Evolutionary conservation across 2,113 vertebrate species (phyloP).

Genomic region (Notiomystis cincta): DNA sequence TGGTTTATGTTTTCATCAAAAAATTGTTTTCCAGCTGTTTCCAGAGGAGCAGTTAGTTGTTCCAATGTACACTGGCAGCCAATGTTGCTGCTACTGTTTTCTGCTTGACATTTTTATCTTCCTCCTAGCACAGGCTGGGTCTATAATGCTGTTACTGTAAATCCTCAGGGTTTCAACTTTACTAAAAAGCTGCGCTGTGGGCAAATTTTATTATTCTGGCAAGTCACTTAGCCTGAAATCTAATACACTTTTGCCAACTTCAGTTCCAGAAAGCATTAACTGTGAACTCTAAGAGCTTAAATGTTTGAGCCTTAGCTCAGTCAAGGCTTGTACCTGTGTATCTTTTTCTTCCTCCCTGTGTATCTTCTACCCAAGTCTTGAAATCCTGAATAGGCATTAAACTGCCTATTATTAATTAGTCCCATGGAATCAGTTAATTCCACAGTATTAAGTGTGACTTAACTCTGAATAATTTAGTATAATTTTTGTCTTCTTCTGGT

Average conservation of each 20-base stretch:
- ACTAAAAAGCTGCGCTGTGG: background rate
- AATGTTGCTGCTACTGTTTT: background rate
- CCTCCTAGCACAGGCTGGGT: background rate
- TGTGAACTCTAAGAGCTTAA: background rate
- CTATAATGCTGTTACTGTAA: background rate
- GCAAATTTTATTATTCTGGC: background rate
- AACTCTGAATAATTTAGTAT: background rate
- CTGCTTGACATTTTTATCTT: background rate
- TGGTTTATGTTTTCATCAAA: background rate
- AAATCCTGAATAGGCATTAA: background rate
- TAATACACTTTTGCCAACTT: background rate
- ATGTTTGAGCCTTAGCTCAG: background rate
- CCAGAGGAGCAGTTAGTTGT: background rate
- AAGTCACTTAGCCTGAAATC: background rate
- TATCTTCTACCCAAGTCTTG: background rate
- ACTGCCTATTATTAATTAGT: background rate
- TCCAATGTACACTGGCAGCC: background rate
- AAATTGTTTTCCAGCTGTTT: background rate
- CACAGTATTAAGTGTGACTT: background rate
- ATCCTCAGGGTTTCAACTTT: background rate
- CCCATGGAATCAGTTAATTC: background rate
- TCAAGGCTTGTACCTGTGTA: background rate
- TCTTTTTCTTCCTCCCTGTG: background rate
- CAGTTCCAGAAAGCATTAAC: background rate
- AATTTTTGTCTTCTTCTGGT: background rate